phyloP scores from a whole-genome alignment of 2,797 vertebrate species.

The Pseudopleuronectes americanus region DNA sequence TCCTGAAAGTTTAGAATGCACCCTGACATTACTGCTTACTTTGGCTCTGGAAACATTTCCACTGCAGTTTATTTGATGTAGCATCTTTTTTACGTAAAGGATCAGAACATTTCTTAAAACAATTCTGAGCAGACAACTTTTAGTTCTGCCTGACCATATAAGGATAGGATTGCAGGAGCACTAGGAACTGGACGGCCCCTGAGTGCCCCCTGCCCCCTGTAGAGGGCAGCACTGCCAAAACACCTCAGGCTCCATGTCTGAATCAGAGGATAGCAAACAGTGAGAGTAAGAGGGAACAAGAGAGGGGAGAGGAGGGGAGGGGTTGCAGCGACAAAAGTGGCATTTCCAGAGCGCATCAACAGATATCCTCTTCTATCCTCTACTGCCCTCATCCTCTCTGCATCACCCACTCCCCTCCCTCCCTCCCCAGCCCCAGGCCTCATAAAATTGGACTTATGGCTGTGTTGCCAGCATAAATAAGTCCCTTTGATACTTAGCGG shows the following conservation, averaged over 20 bases:
- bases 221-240: slow-evolving; percentile 74
- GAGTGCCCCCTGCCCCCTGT: slow-evolving; percentile 62
- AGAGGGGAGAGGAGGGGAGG: not conserved
- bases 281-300: slow-evolving; percentile 44
- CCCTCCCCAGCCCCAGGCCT: slow-evolving; percentile 89
- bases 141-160: not conserved
- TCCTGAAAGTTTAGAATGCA: too few relatives aligned
- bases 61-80: too few relatives aligned
- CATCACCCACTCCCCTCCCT: slow-evolving; percentile 73
- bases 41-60: too few relatives aligned
- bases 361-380: slow-evolving; percentile 88
- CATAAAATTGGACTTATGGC: slow-evolving; percentile 99
- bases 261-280: slow-evolving; percentile 84
- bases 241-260: slow-evolving; percentile 79
- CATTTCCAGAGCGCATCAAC: slow-evolving; percentile 91
- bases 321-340: slow-evolving; percentile 84
- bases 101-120: not conserved
- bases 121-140: not conserved
- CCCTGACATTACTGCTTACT: too few relatives aligned
- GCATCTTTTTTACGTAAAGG: not conserved
- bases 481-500: slow-evolving; percentile 99
- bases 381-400: slow-evolving; percentile 76
- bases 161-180: slow-evolving; percentile 6
- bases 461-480: slow-evolving; percentile 99
- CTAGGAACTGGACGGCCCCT: slow-evolving; percentile 33